These are phyloP conservation scores for Aethes cnicana DNA, from an alignment of 2,888 invertebrate genomes.

Conservation along the genomic window DNA sequence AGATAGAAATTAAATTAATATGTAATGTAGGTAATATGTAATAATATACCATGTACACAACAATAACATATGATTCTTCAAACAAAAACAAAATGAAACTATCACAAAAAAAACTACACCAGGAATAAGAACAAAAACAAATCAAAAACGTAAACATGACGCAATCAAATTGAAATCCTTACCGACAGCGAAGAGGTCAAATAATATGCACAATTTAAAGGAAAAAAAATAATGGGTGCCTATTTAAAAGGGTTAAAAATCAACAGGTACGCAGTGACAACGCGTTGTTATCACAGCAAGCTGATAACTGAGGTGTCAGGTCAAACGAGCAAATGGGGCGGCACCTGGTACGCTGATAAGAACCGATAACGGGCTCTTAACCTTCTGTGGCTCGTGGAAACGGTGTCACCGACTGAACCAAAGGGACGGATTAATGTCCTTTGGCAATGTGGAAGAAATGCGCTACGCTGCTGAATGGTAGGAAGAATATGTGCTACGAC, in stretches of 20 bases:
- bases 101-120: too few relatives aligned
- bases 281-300: conserved; percentile 70
- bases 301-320: conserved; percentile 81
- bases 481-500: too few relatives aligned
- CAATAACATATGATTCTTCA: too few relatives aligned
- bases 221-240: conserved; percentile 44
- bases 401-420: conserved; percentile 54
- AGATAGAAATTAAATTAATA: too few relatives aligned
- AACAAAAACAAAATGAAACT: too few relatives aligned
- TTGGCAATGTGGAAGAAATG: too few relatives aligned
- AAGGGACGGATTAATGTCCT: conserved; percentile 30
- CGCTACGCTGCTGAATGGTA: too few relatives aligned
- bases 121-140: too few relatives aligned
- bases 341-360: conserved; percentile 73
- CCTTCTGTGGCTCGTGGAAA: conserved; percentile 66
- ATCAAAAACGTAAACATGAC: conserved; percentile 2
- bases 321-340: conserved; percentile 81
- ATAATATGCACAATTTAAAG: conserved; percentile 12
- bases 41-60: too few relatives aligned
- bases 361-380: conserved; percentile 79
- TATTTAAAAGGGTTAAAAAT: conserved; percentile 66
- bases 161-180: conserved; percentile 11
- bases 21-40: too few relatives aligned
- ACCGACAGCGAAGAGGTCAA: conserved; percentile 4
- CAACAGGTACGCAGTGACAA: conserved; percentile 70